Evolutionary conservation across 2,888 invertebrate species (phyloP).

Genomic region (Noctua janthina): DNA sequence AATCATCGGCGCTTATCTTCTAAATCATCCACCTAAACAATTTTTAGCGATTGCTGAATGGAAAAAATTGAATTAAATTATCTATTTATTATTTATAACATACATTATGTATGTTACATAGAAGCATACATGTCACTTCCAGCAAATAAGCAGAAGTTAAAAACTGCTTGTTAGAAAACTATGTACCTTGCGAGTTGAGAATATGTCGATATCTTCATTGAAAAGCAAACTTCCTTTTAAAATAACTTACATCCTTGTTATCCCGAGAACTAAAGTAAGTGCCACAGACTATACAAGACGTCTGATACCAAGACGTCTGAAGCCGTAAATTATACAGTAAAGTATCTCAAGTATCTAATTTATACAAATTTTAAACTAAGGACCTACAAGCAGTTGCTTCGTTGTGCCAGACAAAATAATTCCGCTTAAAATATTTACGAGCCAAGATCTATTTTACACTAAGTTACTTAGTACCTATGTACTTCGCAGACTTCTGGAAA

Average conservation of each 20-base stretch:
- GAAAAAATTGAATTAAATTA: not conserved
- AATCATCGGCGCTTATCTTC: too few relatives aligned
- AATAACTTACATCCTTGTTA: slow-evolving; percentile 37
- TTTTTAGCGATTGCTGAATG: not conserved
- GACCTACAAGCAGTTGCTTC: slow-evolving; percentile 32
- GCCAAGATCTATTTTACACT: slow-evolving; percentile 45
- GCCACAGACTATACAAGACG: slow-evolving; percentile 2
- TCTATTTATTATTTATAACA: not conserved
- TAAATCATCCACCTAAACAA: too few relatives aligned
- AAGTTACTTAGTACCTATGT: slow-evolving; percentile 25
- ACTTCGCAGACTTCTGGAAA: slow-evolving; percentile 38
- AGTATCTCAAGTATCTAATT: slow-evolving; percentile 50
- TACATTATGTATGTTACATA: not conserved
- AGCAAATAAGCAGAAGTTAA: not conserved
- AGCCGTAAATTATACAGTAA: slow-evolving; percentile 38
- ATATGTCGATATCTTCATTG: slow-evolving; percentile 15
- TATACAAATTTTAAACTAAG: slow-evolving; percentile 54
- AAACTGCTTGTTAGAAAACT: slow-evolving; percentile 11
- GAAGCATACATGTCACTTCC: not conserved
- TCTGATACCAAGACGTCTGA: slow-evolving; percentile 16
- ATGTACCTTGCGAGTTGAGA: not conserved
- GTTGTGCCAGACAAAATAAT: slow-evolving; percentile 60
- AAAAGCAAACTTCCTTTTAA: slow-evolving; percentile 15
- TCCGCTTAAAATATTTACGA: slow-evolving; percentile 64
- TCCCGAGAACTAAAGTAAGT: slow-evolving; percentile 6